Evolutionary conservation across 2,113 vertebrate genomes (phyloP).

Genomic region (Chaetorhynchus papuensis): DNA sequence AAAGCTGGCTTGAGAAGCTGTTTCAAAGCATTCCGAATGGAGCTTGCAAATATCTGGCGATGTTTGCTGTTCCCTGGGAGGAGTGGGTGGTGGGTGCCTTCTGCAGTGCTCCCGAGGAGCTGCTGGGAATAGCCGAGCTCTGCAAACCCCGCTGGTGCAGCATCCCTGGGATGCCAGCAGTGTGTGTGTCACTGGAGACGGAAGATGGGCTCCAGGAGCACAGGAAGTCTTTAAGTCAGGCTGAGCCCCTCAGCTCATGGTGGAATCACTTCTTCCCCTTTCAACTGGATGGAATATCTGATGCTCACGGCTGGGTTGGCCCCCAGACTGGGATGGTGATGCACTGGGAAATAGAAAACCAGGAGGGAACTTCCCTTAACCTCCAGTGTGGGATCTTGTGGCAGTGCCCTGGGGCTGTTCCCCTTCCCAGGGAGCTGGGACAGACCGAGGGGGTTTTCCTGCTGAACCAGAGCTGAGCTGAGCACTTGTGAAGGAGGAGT

Average conservation of each 20-base stretch:
- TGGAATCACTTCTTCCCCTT: not conserved
- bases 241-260: not conserved
- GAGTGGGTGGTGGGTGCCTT: not conserved
- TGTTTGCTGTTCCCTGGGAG: not conserved
- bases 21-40: not conserved
- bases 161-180: not conserved
- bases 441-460: not conserved
- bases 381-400: not conserved
- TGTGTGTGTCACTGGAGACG: not conserved
- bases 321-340: not conserved
- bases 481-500: fast-evolving
- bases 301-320: not conserved
- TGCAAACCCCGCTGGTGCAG: not conserved
- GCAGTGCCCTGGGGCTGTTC: not conserved
- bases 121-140: not conserved
- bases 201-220: not conserved
- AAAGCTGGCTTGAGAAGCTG: not conserved
- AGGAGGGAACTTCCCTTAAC: not conserved
- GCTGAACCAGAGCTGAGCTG: not conserved
- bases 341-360: not conserved
- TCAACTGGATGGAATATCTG: not conserved
- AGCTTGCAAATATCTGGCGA: not conserved
- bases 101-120: not conserved
- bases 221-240: not conserved
- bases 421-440: not conserved